Conservation (phyloP, 2,888 invertebrate genomes). For the Mythimna vitellina region DNA sequence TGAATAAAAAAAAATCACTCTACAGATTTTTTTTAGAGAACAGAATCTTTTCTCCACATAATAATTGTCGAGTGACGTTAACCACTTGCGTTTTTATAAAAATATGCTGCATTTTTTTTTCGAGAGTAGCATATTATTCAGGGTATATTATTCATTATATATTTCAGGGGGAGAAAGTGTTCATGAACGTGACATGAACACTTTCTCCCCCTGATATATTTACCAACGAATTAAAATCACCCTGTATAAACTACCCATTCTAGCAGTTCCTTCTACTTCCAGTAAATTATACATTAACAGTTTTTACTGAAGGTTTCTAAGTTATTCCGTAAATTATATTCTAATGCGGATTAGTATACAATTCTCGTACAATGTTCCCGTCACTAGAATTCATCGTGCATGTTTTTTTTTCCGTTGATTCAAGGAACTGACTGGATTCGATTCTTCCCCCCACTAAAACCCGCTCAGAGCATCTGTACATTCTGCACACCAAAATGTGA, state of each 20-base stretch:
- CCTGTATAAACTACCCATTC: background rate
- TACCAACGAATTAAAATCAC: background rate
- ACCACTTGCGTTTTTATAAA: too few relatives aligned
- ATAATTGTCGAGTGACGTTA: too few relatives aligned
- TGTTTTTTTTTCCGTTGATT: background rate
- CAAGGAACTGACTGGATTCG: background rate
- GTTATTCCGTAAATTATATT: background rate
- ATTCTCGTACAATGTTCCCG: background rate
- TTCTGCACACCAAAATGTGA: background rate
- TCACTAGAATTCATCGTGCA: background rate
- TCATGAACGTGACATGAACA: too few relatives aligned
- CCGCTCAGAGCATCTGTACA: too few relatives aligned
- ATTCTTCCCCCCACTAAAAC: background rate
- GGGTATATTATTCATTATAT: too few relatives aligned
- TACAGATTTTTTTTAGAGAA: too few relatives aligned
- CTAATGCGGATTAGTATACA: background rate
- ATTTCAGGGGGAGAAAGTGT: too few relatives aligned
- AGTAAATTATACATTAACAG: conserved; percentile 21
- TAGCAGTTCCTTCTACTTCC: background rate
- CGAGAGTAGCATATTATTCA: too few relatives aligned
- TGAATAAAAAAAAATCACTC: too few relatives aligned
- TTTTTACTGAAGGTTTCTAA: background rate
- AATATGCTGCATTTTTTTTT: too few relatives aligned
- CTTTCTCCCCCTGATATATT: too few relatives aligned
- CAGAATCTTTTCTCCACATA: too few relatives aligned